A percentile compares a stretch with the other conserved stretches of the same genome.
phyloP scores from a whole-genome alignment of 1,140 invertebrate genomes.

The Drosophila albomicans region DNA sequence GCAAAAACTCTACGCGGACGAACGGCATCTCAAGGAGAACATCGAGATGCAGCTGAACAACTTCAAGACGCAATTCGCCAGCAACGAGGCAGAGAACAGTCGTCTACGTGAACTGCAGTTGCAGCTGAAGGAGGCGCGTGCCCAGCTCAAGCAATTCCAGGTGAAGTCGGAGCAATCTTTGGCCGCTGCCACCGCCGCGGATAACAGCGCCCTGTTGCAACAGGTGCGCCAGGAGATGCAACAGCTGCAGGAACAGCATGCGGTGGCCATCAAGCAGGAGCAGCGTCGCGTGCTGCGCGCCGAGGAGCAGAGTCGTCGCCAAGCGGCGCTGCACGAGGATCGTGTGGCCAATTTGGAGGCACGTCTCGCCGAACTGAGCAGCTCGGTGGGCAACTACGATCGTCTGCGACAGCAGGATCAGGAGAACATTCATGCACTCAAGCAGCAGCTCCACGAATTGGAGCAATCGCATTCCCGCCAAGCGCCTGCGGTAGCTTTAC shows the following conservation, averaged over 20 bases:
- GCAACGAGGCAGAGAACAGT: conserved; percentile 69
- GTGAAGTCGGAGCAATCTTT: conserved; percentile 45
- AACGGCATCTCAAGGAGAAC: conserved; percentile 87
- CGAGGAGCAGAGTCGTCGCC: conserved; percentile 89
- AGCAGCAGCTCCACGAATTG: conserved; percentile 85
- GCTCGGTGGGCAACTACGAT: conserved; percentile 92
- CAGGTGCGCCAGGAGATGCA: conserved; percentile 90
- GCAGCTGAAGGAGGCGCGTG: conserved; percentile 88
- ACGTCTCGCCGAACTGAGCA: conserved; percentile 91
- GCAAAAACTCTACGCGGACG: conserved; percentile 88
- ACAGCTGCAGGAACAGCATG: conserved; percentile 89
- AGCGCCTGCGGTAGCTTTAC: not conserved
- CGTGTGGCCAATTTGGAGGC: conserved; percentile 91
- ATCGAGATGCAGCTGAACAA: conserved; percentile 87
- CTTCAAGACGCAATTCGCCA: conserved; percentile 85
- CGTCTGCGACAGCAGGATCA: conserved; percentile 90
- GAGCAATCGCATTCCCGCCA: conserved; percentile 41
- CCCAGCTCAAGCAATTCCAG: conserved; percentile 88
- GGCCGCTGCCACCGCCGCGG: conserved; percentile 71
- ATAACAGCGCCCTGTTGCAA: conserved; percentile 87
- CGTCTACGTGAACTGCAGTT: conserved; percentile 86
- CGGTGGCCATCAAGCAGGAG: conserved; percentile 86
- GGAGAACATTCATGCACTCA: conserved; percentile 90
- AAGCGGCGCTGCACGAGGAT: conserved; percentile 90
- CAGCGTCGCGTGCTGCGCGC: conserved; percentile 86